Conservation (phyloP, 2,888 invertebrate species). For the Sinhomidia bicolor region DNA sequence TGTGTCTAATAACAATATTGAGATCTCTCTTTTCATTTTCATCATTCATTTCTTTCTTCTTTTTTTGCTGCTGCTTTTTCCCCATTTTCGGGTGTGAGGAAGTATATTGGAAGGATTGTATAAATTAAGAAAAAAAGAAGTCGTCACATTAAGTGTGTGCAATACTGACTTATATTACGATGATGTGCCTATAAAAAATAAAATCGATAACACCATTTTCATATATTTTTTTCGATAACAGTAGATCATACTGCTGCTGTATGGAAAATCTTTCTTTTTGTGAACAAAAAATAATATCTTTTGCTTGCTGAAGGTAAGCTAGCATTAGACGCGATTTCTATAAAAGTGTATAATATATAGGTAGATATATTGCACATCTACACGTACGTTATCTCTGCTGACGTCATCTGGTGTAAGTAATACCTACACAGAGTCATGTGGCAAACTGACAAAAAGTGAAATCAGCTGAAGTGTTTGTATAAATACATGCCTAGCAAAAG, state of each 20-base stretch:
- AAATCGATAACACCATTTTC: not conserved
- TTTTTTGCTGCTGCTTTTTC: not conserved
- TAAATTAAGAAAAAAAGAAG: not conserved
- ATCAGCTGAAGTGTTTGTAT: slow-evolving; percentile 14
- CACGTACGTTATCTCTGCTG: not conserved
- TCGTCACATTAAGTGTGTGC: not conserved
- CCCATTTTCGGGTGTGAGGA: not conserved
- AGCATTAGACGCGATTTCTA: not conserved
- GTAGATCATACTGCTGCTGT: no score
- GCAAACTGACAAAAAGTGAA: slow-evolving; percentile 12
- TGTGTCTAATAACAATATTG: slow-evolving; percentile 11
- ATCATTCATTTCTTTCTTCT: not conserved
- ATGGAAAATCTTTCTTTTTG: not conserved
- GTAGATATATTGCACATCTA: no score
- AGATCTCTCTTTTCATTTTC: not conserved
- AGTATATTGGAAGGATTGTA: not conserved
- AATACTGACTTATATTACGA: not conserved
- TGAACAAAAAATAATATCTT: not conserved
- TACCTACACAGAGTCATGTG: not conserved
- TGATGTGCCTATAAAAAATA: not conserved
- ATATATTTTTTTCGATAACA: no score
- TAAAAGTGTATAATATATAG: not conserved
- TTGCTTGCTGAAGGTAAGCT: not conserved
- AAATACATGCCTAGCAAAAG: not conserved
- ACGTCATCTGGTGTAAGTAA: slow-evolving; percentile 8